Percentiles rank a stretch among this genome's conserved stretches.
These are phyloP conservation scores for Paradisaea rubra DNA, from an alignment of 2,113 vertebrate species.

Conservation along the genomic window DNA sequence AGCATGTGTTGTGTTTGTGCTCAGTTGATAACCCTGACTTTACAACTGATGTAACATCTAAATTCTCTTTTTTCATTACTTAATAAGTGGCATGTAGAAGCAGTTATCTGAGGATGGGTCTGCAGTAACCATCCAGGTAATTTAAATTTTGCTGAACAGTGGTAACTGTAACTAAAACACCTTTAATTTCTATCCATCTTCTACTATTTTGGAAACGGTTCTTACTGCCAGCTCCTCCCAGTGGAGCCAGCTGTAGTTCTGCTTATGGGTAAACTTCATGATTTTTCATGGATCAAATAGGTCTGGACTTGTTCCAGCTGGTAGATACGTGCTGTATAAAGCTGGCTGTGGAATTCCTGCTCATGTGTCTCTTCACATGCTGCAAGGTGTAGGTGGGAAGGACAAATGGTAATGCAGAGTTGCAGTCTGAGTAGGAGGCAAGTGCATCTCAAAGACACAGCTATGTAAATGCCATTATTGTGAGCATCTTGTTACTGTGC, in stretches of 20 bases:
- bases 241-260: background rate
- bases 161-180: background rate
- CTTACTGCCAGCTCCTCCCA: background rate
- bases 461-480: background rate
- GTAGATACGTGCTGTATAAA: background rate
- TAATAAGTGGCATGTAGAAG: background rate
- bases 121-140: background rate
- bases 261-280: background rate
- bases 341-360: background rate
- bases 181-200: background rate
- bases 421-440: background rate
- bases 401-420: background rate
- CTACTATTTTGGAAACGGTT: background rate
- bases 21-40: background rate
- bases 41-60: background rate
- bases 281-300: background rate
- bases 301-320: background rate
- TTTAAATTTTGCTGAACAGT: background rate
- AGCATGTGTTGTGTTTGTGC: background rate
- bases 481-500: background rate
- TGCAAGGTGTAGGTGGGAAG: background rate
- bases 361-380: background rate
- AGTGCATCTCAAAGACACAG: background rate
- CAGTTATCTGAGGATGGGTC: background rate
- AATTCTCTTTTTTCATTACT: background rate